Percentiles rank a stretch among this genome's conserved stretches.
Conservation (phyloP, 2,797 vertebrate genomes). For the Sylvilagus floridanus region DNA sequence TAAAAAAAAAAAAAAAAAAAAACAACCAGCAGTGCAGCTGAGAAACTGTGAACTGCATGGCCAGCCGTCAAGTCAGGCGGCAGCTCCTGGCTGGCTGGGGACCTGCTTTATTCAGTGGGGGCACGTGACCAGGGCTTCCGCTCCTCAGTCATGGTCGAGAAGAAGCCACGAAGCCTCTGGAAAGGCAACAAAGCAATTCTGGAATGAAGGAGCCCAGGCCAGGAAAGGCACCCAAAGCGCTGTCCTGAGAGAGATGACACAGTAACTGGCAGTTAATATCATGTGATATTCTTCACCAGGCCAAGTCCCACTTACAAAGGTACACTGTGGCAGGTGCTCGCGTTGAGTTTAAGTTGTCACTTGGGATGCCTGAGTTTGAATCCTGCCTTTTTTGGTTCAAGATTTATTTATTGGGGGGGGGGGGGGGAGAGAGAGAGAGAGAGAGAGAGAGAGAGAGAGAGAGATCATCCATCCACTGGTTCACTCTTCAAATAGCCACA, state of each 20-base stretch:
- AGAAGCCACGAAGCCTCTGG: not conserved
- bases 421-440: no score
- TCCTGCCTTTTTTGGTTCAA: no score
- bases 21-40: not conserved
- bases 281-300: fast-evolving
- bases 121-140: not conserved
- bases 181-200: not conserved
- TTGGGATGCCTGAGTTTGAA: no score
- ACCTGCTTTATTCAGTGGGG: not conserved
- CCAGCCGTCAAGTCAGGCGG: not conserved
- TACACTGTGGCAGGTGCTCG: not conserved
- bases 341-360: no score
- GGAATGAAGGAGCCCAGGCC: not conserved
- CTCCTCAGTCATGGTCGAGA: not conserved
- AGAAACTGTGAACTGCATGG: not conserved
- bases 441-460: no score
- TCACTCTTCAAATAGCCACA: no score
- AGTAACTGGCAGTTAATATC: not conserved
- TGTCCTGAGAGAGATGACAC: not conserved
- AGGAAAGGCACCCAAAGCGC: not conserved
- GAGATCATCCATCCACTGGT: no score
- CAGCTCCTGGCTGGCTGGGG: not conserved
- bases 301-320: not conserved
- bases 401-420: no score
- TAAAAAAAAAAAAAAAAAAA: no score